phyloP scores from a whole-genome alignment of 2,888 invertebrate species.

The Papilio elwesi region DNA sequence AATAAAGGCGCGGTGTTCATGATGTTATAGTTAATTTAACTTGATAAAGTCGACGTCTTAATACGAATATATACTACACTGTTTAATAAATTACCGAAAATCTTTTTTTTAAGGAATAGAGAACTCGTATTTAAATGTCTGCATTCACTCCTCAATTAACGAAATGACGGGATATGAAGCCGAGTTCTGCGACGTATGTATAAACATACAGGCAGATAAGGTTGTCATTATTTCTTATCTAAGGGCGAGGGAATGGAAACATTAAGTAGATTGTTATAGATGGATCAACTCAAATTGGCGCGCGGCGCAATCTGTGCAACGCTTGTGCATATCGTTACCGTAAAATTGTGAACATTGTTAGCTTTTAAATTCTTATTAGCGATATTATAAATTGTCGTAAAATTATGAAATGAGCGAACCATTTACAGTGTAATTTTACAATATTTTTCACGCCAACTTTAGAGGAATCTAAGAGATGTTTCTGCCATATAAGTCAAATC shows the following conservation, averaged over 20 bases:
- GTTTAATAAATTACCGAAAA: too few species aligned
- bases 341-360: not conserved
- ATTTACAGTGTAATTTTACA: not conserved
- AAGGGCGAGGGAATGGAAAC: not conserved
- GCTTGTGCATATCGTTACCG: not conserved
- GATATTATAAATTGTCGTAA: not conserved
- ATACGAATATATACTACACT: not conserved
- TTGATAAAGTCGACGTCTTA: not conserved
- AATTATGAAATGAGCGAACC: not conserved
- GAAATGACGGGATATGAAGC: too few species aligned
- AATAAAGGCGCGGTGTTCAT: conserved; percentile 15
- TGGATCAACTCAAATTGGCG: not conserved
- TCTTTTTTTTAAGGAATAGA: too few species aligned
- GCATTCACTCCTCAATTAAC: too few species aligned
- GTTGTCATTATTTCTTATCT: conserved; percentile 3
- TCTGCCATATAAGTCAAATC: too few species aligned
- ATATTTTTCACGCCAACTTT: too few species aligned
- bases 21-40: not conserved
- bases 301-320: not conserved
- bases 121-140: too few species aligned
- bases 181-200: too few species aligned
- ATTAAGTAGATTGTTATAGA: not conserved
- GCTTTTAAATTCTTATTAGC: not conserved
- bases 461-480: too few species aligned
- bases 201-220: not conserved